Percentiles rank a stretch among this genome's conserved stretches.
Evolutionary conservation across 35 echinoderm and acorn worm genomes (phyloP).

Genomic region (Heliocidaris erythrogramma): DNA sequence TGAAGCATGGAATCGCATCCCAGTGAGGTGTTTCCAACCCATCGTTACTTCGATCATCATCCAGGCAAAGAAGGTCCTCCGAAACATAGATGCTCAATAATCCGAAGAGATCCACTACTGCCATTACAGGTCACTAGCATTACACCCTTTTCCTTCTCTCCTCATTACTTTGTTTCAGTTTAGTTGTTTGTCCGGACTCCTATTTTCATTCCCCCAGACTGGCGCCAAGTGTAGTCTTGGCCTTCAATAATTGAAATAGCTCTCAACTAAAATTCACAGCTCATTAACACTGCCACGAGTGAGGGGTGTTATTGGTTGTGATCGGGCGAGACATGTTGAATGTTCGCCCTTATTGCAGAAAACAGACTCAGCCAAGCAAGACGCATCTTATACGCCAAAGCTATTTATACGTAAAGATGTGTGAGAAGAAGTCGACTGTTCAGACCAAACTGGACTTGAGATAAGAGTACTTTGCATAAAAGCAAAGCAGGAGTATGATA

Average conservation of each 20-base stretch:
- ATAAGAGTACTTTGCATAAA: no score
- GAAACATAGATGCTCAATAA: not conserved
- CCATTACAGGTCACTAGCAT: not conserved
- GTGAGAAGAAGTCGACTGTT: no score
- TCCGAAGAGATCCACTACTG: not conserved
- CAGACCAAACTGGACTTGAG: no score
- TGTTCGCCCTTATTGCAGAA: not conserved
- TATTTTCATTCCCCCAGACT: not conserved
- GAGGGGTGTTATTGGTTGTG: not conserved
- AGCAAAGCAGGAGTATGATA: no score
- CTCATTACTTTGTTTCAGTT: not conserved
- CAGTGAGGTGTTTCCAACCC: not conserved
- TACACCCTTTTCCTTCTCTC: not conserved
- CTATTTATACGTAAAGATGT: not conserved
- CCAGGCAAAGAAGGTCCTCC: not conserved
- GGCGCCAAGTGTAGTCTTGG: not conserved
- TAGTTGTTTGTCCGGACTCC: not conserved
- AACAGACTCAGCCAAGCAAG: not conserved
- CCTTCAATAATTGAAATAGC: slow-evolving; percentile 18
- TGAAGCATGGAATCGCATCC: not conserved
- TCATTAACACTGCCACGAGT: not conserved
- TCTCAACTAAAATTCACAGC: slow-evolving; percentile 2
- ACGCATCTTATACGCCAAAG: not conserved
- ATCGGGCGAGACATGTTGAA: not conserved
- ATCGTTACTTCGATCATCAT: not conserved